Conservation (phyloP, 2,888 invertebrate genomes). For the Cerastis rubricosa region DNA sequence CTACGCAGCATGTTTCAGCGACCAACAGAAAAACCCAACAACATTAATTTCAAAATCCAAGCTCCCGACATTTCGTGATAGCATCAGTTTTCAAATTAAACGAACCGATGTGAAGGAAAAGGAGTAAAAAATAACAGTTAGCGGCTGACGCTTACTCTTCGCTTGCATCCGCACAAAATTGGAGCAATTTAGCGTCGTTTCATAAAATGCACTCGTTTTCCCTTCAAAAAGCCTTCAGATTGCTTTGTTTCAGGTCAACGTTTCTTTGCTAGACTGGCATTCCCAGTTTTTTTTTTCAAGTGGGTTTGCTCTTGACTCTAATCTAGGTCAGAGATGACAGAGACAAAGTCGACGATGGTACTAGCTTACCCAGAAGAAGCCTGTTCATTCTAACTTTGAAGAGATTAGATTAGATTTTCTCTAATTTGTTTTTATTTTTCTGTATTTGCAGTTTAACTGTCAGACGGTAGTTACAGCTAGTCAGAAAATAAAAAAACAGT, state of each 20-base stretch:
- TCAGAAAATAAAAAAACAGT: too few relatives aligned
- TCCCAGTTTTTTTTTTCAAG: too few relatives aligned
- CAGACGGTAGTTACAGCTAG: too few relatives aligned
- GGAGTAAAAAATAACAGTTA: slow-evolving; percentile 27
- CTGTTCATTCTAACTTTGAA: too few relatives aligned
- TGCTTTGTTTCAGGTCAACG: slow-evolving; percentile 29
- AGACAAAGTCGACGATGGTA: too few relatives aligned
- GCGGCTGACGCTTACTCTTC: slow-evolving; percentile 36
- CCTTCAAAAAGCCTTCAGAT: slow-evolving; percentile 38
- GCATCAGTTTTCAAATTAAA: slow-evolving; percentile 58
- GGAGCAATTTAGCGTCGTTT: slow-evolving; percentile 58
- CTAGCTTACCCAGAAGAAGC: too few relatives aligned
- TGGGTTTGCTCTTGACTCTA: too few relatives aligned
- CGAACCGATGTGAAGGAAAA: slow-evolving; percentile 35
- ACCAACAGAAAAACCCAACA: background rate
- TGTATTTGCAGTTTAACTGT: too few relatives aligned
- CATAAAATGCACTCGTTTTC: slow-evolving; percentile 45
- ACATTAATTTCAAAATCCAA: slow-evolving; percentile 1
- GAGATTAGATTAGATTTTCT: too few relatives aligned
- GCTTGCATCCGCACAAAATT: slow-evolving; percentile 55
- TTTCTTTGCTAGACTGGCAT: background rate
- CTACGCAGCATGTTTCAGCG: background rate
- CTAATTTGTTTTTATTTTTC: background rate
- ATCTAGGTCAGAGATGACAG: too few relatives aligned
- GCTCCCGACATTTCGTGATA: slow-evolving; percentile 10